These are phyloP conservation scores for Syngnathus scovelli DNA, from an alignment of 2,113 vertebrate genomes.

Conservation along the genomic window DNA sequence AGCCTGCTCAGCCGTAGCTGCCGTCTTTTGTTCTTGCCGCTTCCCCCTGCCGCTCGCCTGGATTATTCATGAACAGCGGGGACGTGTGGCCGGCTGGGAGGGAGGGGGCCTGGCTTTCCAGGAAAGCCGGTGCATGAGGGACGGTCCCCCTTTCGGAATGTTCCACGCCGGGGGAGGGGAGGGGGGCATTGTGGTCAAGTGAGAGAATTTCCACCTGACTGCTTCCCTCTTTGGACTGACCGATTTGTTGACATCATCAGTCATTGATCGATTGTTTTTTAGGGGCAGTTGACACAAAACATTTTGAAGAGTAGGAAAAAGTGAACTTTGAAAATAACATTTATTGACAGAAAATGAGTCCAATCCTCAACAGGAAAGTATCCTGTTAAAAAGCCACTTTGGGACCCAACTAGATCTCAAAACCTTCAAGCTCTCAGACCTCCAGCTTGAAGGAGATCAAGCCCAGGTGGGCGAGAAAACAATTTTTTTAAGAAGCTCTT, in stretches of 20 bases:
- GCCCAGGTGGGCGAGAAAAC: no score
- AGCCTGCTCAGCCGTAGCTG: slow-evolving; percentile 62
- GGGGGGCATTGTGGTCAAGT: slow-evolving; percentile 15
- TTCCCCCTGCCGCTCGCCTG: slow-evolving; percentile 64
- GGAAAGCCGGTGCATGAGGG: slow-evolving; percentile 46
- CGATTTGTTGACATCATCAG: background rate
- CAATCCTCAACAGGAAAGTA: no score
- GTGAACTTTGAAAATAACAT: no score
- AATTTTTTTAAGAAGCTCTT: no score
- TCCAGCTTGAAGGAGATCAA: no score
- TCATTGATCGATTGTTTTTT: background rate
- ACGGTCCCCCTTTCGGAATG: slow-evolving; percentile 57
- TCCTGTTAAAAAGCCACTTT: no score
- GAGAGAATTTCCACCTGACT: slow-evolving; percentile 19
- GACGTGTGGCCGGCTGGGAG: slow-evolving; percentile 68
- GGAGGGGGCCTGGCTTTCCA: slow-evolving; percentile 38
- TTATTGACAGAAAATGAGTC: no score
- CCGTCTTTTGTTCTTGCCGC: slow-evolving; percentile 69
- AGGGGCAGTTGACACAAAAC: no score
- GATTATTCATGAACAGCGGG: slow-evolving; percentile 74
- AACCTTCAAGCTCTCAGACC: no score
- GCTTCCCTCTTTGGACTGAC: slow-evolving; percentile 5
- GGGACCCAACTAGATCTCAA: no score
- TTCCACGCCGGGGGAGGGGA: slow-evolving; percentile 13
- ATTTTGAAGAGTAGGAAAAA: no score